Conservation (phyloP, 2,113 vertebrate species). For the Actenoides lindsayi region DNA sequence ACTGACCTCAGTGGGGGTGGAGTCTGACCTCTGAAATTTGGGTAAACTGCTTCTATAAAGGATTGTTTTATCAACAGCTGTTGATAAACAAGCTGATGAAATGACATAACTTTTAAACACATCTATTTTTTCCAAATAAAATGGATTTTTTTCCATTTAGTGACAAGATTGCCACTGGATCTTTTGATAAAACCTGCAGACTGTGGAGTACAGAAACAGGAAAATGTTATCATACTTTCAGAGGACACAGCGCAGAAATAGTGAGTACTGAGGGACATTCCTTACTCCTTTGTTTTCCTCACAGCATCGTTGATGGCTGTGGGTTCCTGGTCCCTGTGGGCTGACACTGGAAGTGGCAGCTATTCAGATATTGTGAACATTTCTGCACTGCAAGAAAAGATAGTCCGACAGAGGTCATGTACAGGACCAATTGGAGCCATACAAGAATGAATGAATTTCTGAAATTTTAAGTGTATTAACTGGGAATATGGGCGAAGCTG, state of each 20-base stretch:
- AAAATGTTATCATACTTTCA: constrained; percentile 90
- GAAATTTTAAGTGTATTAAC: neutral
- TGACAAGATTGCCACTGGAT: constrained; percentile 96
- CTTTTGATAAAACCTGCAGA: constrained; percentile 96
- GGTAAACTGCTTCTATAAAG: neutral
- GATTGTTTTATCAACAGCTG: neutral
- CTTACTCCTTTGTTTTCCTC: neutral
- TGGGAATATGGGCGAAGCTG: neutral
- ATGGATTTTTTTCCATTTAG: constrained; percentile 70
- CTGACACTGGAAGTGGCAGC: neutral
- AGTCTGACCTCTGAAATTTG: neutral
- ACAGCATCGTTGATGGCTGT: neutral
- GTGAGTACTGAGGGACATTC: constrained; percentile 76
- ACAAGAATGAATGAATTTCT: neutral
- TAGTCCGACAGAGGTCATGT: neutral
- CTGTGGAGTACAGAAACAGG: constrained; percentile 92
- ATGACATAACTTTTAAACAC: neutral
- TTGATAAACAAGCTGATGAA: neutral
- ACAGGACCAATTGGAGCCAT: neutral
- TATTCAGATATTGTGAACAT: neutral
- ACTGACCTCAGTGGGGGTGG: neutral
- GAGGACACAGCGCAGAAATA: constrained; percentile 91
- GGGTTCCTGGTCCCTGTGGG: neutral
- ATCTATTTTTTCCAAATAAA: neutral
- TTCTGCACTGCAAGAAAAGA: neutral